These are phyloP conservation scores for Lytechinus pictus DNA, from an alignment of 35 echinoderm and acorn worm species.

Conservation along the genomic window DNA sequence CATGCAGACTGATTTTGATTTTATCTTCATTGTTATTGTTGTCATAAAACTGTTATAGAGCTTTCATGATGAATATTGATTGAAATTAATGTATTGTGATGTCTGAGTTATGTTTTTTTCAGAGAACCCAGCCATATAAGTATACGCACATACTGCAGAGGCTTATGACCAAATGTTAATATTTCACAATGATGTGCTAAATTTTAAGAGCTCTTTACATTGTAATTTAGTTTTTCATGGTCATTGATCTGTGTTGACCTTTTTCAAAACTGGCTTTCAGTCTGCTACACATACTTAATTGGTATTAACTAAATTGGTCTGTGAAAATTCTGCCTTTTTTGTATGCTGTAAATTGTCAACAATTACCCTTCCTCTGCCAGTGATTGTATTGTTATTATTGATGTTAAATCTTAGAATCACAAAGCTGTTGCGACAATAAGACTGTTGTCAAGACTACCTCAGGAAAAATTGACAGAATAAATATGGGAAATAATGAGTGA, in stretches of 20 bases:
- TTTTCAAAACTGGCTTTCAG: neutral
- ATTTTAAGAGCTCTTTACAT: neutral
- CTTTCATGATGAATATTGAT: neutral
- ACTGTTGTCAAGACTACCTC: neutral
- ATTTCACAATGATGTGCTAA: neutral
- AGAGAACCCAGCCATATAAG: neutral
- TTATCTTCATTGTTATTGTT: neutral
- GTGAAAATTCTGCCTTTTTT: neutral
- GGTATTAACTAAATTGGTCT: neutral
- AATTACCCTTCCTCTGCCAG: neutral
- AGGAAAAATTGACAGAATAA: neutral
- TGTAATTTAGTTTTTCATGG: neutral
- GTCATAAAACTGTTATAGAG: neutral
- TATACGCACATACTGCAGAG: neutral
- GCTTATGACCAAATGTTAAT: neutral
- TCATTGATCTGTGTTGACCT: neutral
- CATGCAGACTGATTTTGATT: neutral
- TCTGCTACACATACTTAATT: neutral
- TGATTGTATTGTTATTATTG: neutral
- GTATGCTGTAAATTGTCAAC: neutral
- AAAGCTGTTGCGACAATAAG: constrained; percentile 11
- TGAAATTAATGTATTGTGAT: neutral
- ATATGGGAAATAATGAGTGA: neutral
- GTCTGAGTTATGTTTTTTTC: neutral
- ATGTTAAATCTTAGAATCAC: neutral